Base-by-base conservation (phyloP, 2,888 invertebrate genomes). In the Agonum fuliginosum region DNA sequence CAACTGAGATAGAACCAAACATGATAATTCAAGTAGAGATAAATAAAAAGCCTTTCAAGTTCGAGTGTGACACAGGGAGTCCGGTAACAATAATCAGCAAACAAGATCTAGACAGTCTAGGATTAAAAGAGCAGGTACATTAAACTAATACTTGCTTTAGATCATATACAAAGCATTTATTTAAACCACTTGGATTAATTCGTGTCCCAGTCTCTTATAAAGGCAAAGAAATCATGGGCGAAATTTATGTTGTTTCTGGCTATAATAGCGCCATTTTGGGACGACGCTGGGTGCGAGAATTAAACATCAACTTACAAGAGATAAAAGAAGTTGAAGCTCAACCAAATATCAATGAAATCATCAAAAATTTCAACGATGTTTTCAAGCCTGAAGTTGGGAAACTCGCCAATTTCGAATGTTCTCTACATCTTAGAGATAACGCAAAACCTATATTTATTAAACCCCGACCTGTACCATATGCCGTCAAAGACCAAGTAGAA, bases 391-490 rank as follows among this genome's bases (percentile, higher is more conserved):
- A 76, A 12, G 46, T 76, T 12, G 46, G 67, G 27, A n/a, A 65
- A 41, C 27, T 69, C 14, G 69, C 69, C 17, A 69, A 76, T 22
- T 2, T 51, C 1, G 12, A 10, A 24, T 12, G 10, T 22, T 8
- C 51, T 1, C n/a, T 69, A 30, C 67, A 77, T 69, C 14, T 70
- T 51, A 22, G 70, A 20, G 6, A 1, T 54, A 34, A 77, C 4
- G 41, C 54, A 8, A 65, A 69, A 37, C 70, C 77, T 10, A 19
- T 54, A 0, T 77, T 30, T 20, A 0, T 54, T 1, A 69, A 54
- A 51, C 37, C 37, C 17, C 34, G 70, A 4, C 54, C 37, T 51
- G 12, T 78, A 3, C 80, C 81, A 8, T 80, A 78, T 67, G 69
- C 80, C n/a, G 14, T 79, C 17, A 34, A 72, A 41, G 48, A 41